These are phyloP conservation scores for Crotalus viridis DNA, from an alignment of 2,113 vertebrate species.

Conservation along the genomic window DNA sequence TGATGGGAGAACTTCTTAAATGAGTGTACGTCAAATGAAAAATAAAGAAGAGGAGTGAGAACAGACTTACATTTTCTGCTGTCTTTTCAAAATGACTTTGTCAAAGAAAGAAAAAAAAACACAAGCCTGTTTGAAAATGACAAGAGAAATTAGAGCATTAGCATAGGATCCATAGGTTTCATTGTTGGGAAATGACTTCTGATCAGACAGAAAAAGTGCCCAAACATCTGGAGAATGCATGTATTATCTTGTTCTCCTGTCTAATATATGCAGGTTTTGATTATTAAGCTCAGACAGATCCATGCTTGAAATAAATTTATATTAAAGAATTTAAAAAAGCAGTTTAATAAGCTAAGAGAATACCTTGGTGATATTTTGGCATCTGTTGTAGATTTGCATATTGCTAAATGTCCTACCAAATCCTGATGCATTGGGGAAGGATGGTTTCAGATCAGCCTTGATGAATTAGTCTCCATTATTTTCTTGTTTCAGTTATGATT, in stretches of 20 bases:
- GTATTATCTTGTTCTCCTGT: slow-evolving; percentile 46
- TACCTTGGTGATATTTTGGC: slow-evolving; percentile 43
- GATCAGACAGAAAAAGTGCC: slow-evolving; percentile 39
- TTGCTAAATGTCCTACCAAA: slow-evolving; percentile 52
- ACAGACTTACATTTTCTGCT: slow-evolving; percentile 24
- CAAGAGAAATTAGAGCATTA: slow-evolving; percentile 53
- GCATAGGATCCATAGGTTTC: slow-evolving; percentile 44
- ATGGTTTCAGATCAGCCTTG: slow-evolving; percentile 42
- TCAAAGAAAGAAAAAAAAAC: slow-evolving; percentile 18
- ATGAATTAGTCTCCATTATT: slow-evolving; percentile 40
- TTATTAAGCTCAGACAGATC: slow-evolving; percentile 49
- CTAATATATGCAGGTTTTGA: slow-evolving; percentile 53
- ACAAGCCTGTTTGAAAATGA: slow-evolving; percentile 49
- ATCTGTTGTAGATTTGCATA: slow-evolving; percentile 42
- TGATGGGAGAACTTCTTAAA: slow-evolving; percentile 35
- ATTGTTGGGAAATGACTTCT: slow-evolving; percentile 45
- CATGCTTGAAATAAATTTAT: slow-evolving; percentile 45
- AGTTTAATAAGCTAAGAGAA: slow-evolving; percentile 48
- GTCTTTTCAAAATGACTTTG: slow-evolving; percentile 29
- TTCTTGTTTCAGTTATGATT: slow-evolving; percentile 21
- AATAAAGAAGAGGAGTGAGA: not conserved
- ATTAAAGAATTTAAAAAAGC: slow-evolving; percentile 36
- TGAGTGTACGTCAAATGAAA: slow-evolving; percentile 43
- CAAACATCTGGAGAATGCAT: slow-evolving; percentile 28
- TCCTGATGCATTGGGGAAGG: slow-evolving; percentile 26